A percentile compares a stretch with the other conserved stretches of the same genome.
phyloP scores from a whole-genome alignment of 2,113 vertebrate species.

The Phrynocephalus versicolor region DNA sequence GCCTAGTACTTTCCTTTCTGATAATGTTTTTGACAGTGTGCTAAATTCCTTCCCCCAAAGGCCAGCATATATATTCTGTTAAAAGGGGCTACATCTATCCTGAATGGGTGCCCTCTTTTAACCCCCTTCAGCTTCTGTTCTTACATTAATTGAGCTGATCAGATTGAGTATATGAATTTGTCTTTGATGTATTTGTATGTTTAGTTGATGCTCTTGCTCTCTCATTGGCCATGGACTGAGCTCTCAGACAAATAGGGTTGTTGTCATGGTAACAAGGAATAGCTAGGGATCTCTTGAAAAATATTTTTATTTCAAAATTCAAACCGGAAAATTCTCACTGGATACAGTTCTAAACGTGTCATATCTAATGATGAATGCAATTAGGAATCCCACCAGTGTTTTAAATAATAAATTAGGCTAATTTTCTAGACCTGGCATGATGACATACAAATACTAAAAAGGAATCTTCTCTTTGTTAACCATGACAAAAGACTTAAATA shows the following conservation, averaged over 20 bases:
- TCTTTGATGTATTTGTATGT: constrained; percentile 88
- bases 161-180: constrained; percentile 90
- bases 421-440: constrained; percentile 82
- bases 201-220: constrained; percentile 83
- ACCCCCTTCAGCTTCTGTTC: constrained; percentile 92
- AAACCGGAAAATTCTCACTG: constrained; percentile 85
- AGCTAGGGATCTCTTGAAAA: constrained; percentile 92
- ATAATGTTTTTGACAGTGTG: constrained; percentile 96
- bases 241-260: constrained; percentile 94
- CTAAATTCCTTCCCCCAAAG: constrained; percentile 90
- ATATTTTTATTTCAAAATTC: constrained; percentile 93
- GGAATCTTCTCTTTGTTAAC: constrained; percentile 74
- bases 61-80: constrained; percentile 82
- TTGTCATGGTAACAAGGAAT: constrained; percentile 93
- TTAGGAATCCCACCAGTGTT: constrained; percentile 87
- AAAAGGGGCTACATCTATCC: constrained; percentile 84
- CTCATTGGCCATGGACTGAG: constrained; percentile 84
- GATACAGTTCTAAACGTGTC: constrained; percentile 84
- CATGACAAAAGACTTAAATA: constrained; percentile 82
- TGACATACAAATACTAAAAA: constrained; percentile 81
- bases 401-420: constrained; percentile 89
- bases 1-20: constrained; percentile 86
- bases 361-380: constrained; percentile 88
- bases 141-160: constrained; percentile 97
- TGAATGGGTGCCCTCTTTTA: constrained; percentile 95